Base-by-base conservation (phyloP, 2,888 invertebrate species). In the Xylota sylvarum region DNA sequence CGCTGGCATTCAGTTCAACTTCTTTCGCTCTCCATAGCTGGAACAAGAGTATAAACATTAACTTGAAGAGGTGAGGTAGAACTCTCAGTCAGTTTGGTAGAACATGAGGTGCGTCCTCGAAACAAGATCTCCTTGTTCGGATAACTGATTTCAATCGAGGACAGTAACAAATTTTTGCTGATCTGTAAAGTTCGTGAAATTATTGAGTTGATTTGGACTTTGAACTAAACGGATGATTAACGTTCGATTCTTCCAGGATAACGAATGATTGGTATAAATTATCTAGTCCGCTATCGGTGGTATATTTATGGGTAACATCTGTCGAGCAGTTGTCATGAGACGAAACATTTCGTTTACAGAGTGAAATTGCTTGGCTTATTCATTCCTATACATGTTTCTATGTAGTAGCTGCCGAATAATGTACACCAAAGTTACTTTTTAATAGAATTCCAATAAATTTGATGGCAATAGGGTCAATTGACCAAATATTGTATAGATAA, bases 121-220 rank as follows among this genome's bases (percentile, higher is more conserved):
- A 85, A 85, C 81, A 85, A 80, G 80, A 85, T 85, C 85, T 58
- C 48, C 85, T 72, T 80, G 67, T 72, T 64, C 60, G 65, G 58
- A 77, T 85, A 85, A 85, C 70, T 80, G 85, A 85, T 85, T 80
- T 50, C 80, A 60, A 85, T 80, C 80, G 76, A 60, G 85, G 76
- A 85, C 85, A 80, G 85, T 85, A 85, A 85, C 80, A 85, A 85
- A 85, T 85, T 80, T 76, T 76, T 67, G 76, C 64, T 80, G 85
- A 85, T 80, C 84, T 76, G 72, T 55, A 58, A 72, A 72, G 80
- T 72, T 85, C 76, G 65, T 80, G 70, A 85, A 85, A 80, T 85
- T 80, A 85, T 85, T 85, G 70, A 77, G 70, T 67, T 74, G 80
- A 76, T 80, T 80, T 85, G 85, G 76, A 85, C 85, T 85, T 77